phyloP scores from a whole-genome alignment of 2,113 vertebrate genomes.

The Hippolais icterina region DNA sequence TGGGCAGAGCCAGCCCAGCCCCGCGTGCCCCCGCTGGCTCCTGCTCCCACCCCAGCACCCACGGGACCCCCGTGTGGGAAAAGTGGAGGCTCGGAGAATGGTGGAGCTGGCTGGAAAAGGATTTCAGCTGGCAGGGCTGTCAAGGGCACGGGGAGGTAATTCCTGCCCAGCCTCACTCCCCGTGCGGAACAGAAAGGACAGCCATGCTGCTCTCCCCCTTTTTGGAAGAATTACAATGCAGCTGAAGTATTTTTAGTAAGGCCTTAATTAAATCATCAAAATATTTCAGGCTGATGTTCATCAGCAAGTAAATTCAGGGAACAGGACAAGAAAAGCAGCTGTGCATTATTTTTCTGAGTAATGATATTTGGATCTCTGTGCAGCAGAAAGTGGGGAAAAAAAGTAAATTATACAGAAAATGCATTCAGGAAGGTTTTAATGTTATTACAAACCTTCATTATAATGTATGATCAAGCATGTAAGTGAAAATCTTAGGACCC shows the following conservation, averaged over 20 bases:
- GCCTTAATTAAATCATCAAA: constrained; percentile 25
- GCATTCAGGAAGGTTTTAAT: constrained; percentile 24
- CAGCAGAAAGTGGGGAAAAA: background rate
- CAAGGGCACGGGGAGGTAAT: background rate
- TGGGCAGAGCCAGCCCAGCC: accelerated
- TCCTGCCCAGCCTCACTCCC: background rate
- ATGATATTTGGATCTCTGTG: constrained; percentile 33
- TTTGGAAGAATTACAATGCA: background rate
- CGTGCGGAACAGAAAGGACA: accelerated
- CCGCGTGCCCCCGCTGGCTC: accelerated
- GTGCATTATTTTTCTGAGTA: constrained; percentile 22
- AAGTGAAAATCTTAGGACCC: constrained; percentile 29
- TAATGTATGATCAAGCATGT: constrained; percentile 51
- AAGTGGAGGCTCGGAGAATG: accelerated
- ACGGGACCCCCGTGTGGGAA: accelerated
- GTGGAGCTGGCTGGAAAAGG: accelerated
- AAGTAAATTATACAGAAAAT: constrained; percentile 37
- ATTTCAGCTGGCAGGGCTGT: accelerated
- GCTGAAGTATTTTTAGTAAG: background rate
- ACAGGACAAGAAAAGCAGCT: constrained; percentile 27
- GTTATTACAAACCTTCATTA: constrained; percentile 33
- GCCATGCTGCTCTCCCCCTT: background rate
- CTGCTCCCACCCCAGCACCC: background rate
- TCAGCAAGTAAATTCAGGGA: background rate
- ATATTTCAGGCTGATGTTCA: constrained; percentile 38